Conservation (phyloP, 2,113 vertebrate genomes). For the Solenodon paradoxus region DNA sequence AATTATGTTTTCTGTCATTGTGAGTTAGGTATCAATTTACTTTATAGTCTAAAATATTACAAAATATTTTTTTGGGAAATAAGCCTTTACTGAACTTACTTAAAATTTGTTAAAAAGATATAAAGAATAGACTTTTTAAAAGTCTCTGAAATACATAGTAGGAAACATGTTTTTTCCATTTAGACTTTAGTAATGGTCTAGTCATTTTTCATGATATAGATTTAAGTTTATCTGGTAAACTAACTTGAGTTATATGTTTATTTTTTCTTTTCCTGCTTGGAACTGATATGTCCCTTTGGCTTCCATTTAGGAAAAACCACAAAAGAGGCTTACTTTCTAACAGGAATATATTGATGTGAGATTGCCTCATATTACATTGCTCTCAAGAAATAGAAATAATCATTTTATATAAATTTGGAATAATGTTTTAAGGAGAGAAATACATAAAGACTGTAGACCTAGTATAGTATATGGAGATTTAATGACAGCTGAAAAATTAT, state of each 20-base stretch:
- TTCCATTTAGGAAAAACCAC: constrained; percentile 16
- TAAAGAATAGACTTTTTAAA: constrained; percentile 14
- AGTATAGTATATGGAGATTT: not conserved
- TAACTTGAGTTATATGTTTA: not conserved
- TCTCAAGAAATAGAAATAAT: not conserved
- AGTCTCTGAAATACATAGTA: not conserved
- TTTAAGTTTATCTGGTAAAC: not conserved
- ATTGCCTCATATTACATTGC: not conserved
- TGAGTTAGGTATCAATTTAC: not conserved
- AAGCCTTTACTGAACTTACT: not conserved
- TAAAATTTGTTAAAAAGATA: not conserved
- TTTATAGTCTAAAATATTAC: not conserved
- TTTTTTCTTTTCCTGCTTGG: not conserved
- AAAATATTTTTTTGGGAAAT: not conserved
- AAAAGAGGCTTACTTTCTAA: not conserved
- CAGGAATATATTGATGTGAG: constrained; percentile 37
- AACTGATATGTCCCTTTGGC: not conserved
- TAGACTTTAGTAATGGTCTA: not conserved
- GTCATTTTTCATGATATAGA: not conserved
- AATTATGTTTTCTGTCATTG: not conserved
- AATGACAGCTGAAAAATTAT: not conserved
- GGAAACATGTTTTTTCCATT: not conserved
- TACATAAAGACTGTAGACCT: not conserved
- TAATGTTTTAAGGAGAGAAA: too few relatives aligned
- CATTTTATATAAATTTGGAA: too few relatives aligned